phyloP scores from a whole-genome alignment of 2,888 invertebrate genomes.

The Laothoe populi region DNA sequence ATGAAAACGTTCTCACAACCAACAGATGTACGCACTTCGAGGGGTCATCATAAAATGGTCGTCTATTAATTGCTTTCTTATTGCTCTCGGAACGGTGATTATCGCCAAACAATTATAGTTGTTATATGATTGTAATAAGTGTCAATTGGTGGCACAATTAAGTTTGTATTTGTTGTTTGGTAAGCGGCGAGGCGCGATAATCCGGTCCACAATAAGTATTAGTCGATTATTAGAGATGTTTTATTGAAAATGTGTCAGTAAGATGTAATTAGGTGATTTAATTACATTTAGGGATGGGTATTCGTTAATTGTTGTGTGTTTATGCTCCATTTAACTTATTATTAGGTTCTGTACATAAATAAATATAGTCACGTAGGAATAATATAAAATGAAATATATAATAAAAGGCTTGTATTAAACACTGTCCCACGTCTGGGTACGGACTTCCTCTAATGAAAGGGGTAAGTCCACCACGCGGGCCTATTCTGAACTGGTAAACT shows the following conservation, averaged over 20 bases:
- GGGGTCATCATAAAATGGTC: slow-evolving; percentile 55
- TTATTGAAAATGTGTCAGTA: slow-evolving; percentile 22
- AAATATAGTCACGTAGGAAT: no score
- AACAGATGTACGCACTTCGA: slow-evolving; percentile 32
- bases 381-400: no score
- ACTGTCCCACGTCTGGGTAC: no score
- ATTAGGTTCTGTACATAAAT: no score
- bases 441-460: no score
- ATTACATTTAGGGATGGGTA: slow-evolving; percentile 9
- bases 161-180: slow-evolving; percentile 33
- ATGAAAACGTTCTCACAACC: slow-evolving; percentile 35
- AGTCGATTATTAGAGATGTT: slow-evolving; percentile 20
- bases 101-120: slow-evolving; percentile 44
- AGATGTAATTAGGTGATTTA: slow-evolving; percentile 15
- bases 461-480: no score
- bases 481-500: no score
- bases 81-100: slow-evolving; percentile 41
- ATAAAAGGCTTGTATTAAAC: no score
- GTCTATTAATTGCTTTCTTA: slow-evolving; percentile 71
- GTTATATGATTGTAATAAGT: slow-evolving; percentile 39
- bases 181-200: slow-evolving; percentile 21
- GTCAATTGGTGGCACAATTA: slow-evolving; percentile 25
- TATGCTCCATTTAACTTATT: not conserved
- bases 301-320: not conserved
- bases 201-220: slow-evolving; percentile 22